Evolutionary conservation across 2,797 vertebrate species (phyloP), one percentile per base, ranked within the genome.

Genomic region (Acipenser ruthenus): DNA sequence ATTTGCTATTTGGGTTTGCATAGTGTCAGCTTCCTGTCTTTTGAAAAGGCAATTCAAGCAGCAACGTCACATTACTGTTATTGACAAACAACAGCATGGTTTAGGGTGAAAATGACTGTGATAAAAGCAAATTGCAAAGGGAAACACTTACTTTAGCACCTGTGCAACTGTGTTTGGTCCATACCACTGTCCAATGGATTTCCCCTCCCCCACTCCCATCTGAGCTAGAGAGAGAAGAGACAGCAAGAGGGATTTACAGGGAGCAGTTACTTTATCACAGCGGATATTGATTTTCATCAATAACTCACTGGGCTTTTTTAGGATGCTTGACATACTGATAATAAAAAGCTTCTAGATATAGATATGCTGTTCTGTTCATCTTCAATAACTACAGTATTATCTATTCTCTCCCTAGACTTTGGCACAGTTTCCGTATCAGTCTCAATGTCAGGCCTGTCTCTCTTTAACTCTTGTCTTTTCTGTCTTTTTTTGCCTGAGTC

Each of bases 171-270:
- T 99, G 85, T 99, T 99, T 61, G 97, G 97, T 73, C 97, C 97
- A 0, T 99, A 99, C 97, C 96, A 99, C 82, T 99, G 96, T 70
- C 96, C 97, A 65, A 99, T 95, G 48, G 95, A 95, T 76, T 99
- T 99, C 8, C 97, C 97, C 79, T 99, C 96, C 72, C 97, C 96
- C 8, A 99, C 97, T 79, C 97, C 97, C 96, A 99, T 99, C 87
- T 99, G 97, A 63, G 97, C 97, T 99, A 87, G 70, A 86, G 56
- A 70, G 84, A 77, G 52, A 68, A 69, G 75, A 71, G 0, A 50
- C 37, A 12, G 37, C 37, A 49, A 8, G 15, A 6, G 18, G 66
- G 15, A 60, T 64, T 50, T 6, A 65, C 67, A 4, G 23, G 10
- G 5, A 10, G 49, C 11, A 49, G 12, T 56, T 7, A 72, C 11